Evolutionary conservation across 2,888 invertebrate species (phyloP).

Genomic region (Ormyrus labotus): DNA sequence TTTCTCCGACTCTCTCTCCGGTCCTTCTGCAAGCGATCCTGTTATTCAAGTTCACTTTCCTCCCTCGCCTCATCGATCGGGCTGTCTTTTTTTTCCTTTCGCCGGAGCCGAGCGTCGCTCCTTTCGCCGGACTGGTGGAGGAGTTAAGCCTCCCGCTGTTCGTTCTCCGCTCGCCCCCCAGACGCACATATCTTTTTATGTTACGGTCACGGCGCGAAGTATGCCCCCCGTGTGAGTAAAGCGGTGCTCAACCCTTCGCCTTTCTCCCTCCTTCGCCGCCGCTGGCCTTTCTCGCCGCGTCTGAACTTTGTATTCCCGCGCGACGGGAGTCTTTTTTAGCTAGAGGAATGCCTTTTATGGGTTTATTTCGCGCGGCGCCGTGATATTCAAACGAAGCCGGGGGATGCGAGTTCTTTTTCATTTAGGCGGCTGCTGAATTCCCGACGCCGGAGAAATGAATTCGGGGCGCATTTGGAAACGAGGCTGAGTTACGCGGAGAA

Average conservation of each 20-base stretch:
- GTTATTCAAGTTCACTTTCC: conserved; percentile 15
- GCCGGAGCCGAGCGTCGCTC: background rate
- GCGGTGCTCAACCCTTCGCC: conserved; percentile 21
- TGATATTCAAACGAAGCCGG: conserved; percentile 5
- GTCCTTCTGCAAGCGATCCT: background rate
- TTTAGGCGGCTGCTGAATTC: conserved; percentile 32
- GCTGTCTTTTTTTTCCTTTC: conserved; percentile 1
- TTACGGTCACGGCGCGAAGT: conserved; percentile 24
- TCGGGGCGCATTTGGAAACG: conserved; percentile 30
- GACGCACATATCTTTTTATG: conserved; percentile 58
- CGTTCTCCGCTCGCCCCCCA: conserved; percentile 36
- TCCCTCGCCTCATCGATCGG: background rate
- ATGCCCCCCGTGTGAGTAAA: background rate
- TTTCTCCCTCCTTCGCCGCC: background rate
- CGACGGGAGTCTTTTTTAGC: conserved; percentile 5
- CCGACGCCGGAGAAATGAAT: conserved; percentile 28
- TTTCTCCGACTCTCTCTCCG: background rate
- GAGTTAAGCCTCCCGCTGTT: conserved; percentile 7
- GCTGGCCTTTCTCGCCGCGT: background rate
- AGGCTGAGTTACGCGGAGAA: conserved; percentile 20
- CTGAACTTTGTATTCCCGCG: background rate
- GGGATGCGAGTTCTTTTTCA: conserved; percentile 32
- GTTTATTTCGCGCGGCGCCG: background rate
- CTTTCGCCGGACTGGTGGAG: background rate
- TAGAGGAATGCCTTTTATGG: conserved; percentile 11